These are phyloP conservation scores for Butorides virescens DNA, from an alignment of 2,113 vertebrate species.

Conservation along the genomic window DNA sequence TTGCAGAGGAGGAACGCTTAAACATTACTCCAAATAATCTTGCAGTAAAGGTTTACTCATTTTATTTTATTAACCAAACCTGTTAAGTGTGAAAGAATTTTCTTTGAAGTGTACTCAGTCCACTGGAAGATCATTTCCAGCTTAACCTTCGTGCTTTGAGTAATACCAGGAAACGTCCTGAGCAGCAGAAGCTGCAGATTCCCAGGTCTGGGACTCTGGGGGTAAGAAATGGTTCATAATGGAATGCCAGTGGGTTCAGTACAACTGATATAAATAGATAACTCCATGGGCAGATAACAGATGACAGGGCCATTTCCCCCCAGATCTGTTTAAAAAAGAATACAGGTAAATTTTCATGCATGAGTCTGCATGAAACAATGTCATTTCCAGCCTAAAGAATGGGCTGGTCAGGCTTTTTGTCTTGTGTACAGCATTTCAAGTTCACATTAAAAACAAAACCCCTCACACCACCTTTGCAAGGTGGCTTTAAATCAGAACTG, in stretches of 20 bases:
- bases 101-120: neutral
- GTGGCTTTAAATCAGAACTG: neutral
- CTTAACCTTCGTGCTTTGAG: neutral
- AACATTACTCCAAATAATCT: neutral
- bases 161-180: neutral
- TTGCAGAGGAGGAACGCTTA: neutral
- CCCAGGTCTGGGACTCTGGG: neutral
- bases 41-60: neutral
- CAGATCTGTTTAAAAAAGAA: neutral
- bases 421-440: neutral
- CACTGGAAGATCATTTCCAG: neutral
- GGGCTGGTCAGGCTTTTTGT: neutral
- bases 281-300: neutral
- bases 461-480: neutral
- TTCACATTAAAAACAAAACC: neutral
- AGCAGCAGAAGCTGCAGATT: neutral
- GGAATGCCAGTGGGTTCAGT: neutral
- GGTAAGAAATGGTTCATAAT: neutral
- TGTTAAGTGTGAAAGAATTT: neutral
- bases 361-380: neutral
- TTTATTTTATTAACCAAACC: neutral
- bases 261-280: neutral
- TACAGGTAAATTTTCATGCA: neutral
- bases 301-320: neutral
- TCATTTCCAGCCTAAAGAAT: neutral